Conservation (phyloP, 2,113 vertebrate genomes). For the Limnothrissa miodon region DNA sequence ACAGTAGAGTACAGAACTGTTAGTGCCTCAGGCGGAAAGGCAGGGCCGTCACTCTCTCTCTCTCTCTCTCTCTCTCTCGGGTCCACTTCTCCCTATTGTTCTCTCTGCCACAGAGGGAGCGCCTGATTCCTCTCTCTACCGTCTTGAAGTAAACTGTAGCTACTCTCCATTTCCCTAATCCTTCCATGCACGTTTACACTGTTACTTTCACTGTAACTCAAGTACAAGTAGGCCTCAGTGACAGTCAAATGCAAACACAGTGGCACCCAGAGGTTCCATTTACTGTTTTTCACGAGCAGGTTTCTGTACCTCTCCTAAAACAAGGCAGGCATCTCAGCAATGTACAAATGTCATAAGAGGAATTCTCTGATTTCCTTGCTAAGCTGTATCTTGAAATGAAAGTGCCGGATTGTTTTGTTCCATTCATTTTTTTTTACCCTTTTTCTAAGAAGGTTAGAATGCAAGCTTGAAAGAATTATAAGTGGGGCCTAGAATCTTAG, state of each 20-base stretch:
- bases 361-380: slow-evolving; percentile 62
- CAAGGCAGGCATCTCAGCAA: slow-evolving; percentile 52
- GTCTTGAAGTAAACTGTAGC: background rate
- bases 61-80: background rate
- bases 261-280: background rate
- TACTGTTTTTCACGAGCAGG: background rate
- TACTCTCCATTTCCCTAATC: background rate
- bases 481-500: background rate
- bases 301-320: slow-evolving; percentile 34
- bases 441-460: background rate
- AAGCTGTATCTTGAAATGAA: slow-evolving; percentile 22
- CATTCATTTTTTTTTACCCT: slow-evolving; percentile 24
- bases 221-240: background rate
- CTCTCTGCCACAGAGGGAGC: background rate
- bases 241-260: background rate
- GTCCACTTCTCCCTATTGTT: background rate
- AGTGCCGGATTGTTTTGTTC: slow-evolving; percentile 16
- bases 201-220: background rate
- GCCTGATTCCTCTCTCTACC: background rate
- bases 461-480: background rate
- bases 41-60: slow-evolving; percentile 14
- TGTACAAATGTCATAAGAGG: slow-evolving; percentile 48
- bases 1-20: background rate
- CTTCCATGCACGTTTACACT: background rate
- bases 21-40: slow-evolving; percentile 7